These are phyloP conservation scores for Rana temporaria DNA, from an alignment of 2,113 vertebrate species.

Conservation along the genomic window DNA sequence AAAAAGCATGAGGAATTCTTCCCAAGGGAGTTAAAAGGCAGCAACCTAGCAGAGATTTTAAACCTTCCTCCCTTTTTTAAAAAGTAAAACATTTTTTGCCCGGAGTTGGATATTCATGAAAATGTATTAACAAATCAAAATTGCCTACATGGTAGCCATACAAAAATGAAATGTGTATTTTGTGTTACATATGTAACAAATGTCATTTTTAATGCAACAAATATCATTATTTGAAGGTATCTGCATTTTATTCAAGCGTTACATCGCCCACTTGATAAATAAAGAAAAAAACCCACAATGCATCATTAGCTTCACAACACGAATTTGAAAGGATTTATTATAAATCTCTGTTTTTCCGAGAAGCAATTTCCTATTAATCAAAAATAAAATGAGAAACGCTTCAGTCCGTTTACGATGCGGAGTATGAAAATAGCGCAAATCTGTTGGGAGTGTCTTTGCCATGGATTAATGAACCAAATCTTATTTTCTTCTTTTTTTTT, in stretches of 20 bases:
- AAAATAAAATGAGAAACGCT: constrained; percentile 42
- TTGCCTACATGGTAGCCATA: too few relatives aligned
- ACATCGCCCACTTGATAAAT: constrained; percentile 10
- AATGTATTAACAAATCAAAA: too few relatives aligned
- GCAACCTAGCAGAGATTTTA: too few relatives aligned
- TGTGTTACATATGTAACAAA: too few relatives aligned
- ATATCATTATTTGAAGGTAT: background rate
- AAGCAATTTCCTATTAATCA: constrained; percentile 44
- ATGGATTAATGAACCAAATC: constrained; percentile 47
- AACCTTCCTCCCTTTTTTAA: too few relatives aligned
- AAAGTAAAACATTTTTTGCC: too few relatives aligned
- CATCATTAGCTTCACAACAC: constrained; percentile 41
- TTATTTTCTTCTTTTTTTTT: constrained; percentile 5
- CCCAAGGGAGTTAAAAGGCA: too few relatives aligned
- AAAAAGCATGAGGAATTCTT: too few relatives aligned
- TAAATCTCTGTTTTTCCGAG: constrained; percentile 30
- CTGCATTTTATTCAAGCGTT: background rate
- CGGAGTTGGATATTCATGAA: too few relatives aligned
- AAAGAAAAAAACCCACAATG: constrained; percentile 14
- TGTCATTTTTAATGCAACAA: background rate
- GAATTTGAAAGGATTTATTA: constrained; percentile 31
- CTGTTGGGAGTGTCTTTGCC: constrained; percentile 27
- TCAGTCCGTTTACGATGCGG: constrained; percentile 8
- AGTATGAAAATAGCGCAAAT: constrained; percentile 37
- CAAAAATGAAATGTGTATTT: too few relatives aligned